These are phyloP conservation scores for Exephanes ischioxanthus DNA, from an alignment of 2,888 invertebrate species.

Conservation along the genomic window DNA sequence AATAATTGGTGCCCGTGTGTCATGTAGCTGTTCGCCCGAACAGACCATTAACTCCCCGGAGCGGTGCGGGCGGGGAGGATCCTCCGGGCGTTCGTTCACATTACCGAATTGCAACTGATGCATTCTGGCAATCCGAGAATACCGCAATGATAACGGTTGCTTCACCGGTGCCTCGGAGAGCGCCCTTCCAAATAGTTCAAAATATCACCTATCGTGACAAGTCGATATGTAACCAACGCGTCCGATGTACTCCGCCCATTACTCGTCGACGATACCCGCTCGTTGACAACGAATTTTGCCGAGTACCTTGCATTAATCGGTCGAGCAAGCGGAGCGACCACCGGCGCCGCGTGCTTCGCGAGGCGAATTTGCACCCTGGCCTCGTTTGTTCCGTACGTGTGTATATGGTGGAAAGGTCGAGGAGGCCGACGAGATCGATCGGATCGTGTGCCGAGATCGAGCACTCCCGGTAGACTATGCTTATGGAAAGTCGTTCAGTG, in stretches of 20 bases:
- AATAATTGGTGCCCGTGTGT: slow-evolving; percentile 72
- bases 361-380: slow-evolving; percentile 16
- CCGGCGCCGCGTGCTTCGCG: not conserved
- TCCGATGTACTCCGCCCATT: not conserved
- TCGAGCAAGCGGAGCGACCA: not conserved
- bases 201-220: not conserved
- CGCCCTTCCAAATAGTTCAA: not conserved
- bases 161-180: not conserved
- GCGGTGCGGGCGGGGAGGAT: not conserved
- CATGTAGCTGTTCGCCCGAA: slow-evolving; percentile 54
- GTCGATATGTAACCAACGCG: not conserved
- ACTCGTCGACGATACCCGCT: not conserved
- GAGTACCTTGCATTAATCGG: slow-evolving; percentile 3
- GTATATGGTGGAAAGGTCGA: slow-evolving; percentile 10
- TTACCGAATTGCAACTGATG: slow-evolving; percentile 42
- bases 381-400: slow-evolving; percentile 17
- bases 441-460: slow-evolving; percentile 43
- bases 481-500: slow-evolving; percentile 40
- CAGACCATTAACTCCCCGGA: slow-evolving; percentile 58
- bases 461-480: slow-evolving; percentile 47
- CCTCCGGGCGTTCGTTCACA: slow-evolving; percentile 47
- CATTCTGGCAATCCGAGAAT: slow-evolving; percentile 56
- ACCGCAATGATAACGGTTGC: slow-evolving; percentile 42
- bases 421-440: slow-evolving; percentile 40
- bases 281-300: slow-evolving; percentile 3